Evolutionary conservation across 2,888 invertebrate genomes (phyloP).

Genomic region (Eudemis profundana): DNA sequence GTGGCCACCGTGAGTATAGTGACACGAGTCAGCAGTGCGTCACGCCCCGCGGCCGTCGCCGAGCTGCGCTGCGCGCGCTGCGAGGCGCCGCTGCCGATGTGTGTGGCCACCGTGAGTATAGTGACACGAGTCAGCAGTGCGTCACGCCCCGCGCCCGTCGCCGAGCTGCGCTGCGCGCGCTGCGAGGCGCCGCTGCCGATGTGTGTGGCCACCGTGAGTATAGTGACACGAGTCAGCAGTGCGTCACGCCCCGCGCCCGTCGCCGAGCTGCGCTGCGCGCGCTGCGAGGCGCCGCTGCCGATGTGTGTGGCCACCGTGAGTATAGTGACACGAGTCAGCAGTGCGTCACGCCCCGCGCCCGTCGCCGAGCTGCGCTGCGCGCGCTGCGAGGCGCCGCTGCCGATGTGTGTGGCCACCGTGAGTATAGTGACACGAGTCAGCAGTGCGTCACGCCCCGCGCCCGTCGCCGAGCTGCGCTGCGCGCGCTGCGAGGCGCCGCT

Average conservation of each 20-base stretch:
- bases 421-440: neutral
- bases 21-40: too few species aligned
- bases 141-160: neutral
- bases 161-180: slow-evolving; percentile 76
- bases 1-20: slow-evolving; percentile 87
- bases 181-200: too few species aligned
- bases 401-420: slow-evolving; percentile 95
- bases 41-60: slow-evolving; percentile 86
- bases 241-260: too few species aligned
- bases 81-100: slow-evolving; percentile 96
- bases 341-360: slow-evolving; percentile 70
- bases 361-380: slow-evolving; percentile 93
- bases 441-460: neutral
- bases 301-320: slow-evolving; percentile 88
- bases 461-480: slow-evolving; percentile 76
- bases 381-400: slow-evolving; percentile 95
- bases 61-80: slow-evolving; percentile 94
- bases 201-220: too few species aligned
- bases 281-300: too few species aligned
- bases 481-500: neutral
- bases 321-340: neutral
- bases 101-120: slow-evolving; percentile 89
- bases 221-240: too few species aligned
- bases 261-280: too few species aligned
- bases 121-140: too few species aligned